Percentiles rank a stretch among this genome's conserved stretches.
phyloP scores from a whole-genome alignment of 30 jellyfish, hydroid and myxozoan genomes.

The Mastigias papua region DNA sequence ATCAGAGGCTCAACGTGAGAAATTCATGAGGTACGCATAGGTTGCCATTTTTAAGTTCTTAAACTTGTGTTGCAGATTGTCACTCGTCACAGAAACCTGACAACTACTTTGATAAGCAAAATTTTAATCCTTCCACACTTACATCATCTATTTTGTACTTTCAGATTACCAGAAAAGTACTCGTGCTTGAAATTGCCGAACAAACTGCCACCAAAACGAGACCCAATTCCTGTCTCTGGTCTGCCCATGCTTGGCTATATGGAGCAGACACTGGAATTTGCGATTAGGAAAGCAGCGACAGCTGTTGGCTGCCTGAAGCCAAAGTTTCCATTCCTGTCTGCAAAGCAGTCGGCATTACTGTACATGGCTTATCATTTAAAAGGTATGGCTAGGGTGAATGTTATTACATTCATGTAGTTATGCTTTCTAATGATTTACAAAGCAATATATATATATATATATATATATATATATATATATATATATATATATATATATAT shows the following conservation, averaged over 20 bases:
- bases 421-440: too few relatives aligned
- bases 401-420: too few relatives aligned
- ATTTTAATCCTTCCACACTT: background rate
- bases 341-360: constrained; percentile 85
- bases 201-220: constrained; percentile 94
- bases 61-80: too few relatives aligned
- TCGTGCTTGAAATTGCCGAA: constrained; percentile 68
- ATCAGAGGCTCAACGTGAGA: constrained; percentile 79
- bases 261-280: constrained; percentile 89
- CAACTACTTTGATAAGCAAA: too few relatives aligned
- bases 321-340: constrained; percentile 85
- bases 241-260: constrained; percentile 96
- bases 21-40: constrained; percentile 84
- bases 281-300: constrained; percentile 82
- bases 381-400: too few relatives aligned
- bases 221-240: constrained; percentile 62
- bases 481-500: too few relatives aligned
- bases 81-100: too few relatives aligned
- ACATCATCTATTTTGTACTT: background rate
- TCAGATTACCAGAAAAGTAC: constrained; percentile 88
- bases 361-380: constrained; percentile 92
- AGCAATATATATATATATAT: too few relatives aligned
- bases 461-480: too few relatives aligned
- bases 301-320: constrained; percentile 97
- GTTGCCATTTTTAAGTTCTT: too few relatives aligned